These are phyloP conservation scores for Tinea pellionella DNA, from an alignment of 2,888 invertebrate genomes.

Conservation along the genomic window DNA sequence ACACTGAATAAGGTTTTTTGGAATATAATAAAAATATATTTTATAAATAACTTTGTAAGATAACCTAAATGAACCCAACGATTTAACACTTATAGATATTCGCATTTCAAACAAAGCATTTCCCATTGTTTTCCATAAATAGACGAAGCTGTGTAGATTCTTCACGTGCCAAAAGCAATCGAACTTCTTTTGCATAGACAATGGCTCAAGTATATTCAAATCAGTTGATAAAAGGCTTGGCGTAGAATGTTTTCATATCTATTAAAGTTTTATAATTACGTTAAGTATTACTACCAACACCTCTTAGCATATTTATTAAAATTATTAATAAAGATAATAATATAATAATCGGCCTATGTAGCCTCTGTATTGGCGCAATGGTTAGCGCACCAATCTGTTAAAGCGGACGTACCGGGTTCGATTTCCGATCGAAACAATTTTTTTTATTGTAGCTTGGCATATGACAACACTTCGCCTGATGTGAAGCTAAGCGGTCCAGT, in stretches of 20 bases:
- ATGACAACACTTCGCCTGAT: too few relatives aligned
- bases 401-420: too few relatives aligned
- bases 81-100: not conserved
- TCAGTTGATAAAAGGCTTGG: conserved; percentile 4
- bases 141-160: conserved; percentile 23
- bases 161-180: conserved; percentile 35
- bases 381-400: too few relatives aligned
- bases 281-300: not conserved
- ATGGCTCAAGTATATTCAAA: conserved; percentile 10
- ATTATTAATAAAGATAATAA: not conserved
- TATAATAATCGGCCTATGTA: too few relatives aligned
- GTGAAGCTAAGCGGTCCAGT: too few relatives aligned
- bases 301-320: not conserved
- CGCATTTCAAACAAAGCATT: conserved; percentile 9
- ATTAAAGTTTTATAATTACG: not conserved
- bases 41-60: not conserved
- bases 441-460: too few relatives aligned
- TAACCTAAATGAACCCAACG: not conserved
- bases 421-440: too few relatives aligned
- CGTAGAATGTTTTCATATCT: not conserved
- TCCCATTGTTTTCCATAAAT: conserved; percentile 13
- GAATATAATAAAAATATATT: not conserved
- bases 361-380: too few relatives aligned
- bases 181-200: conserved; percentile 12
- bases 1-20: too few relatives aligned